These are phyloP conservation scores for Conger conger DNA, from an alignment of 2,113 vertebrate species.

Conservation along the genomic window DNA sequence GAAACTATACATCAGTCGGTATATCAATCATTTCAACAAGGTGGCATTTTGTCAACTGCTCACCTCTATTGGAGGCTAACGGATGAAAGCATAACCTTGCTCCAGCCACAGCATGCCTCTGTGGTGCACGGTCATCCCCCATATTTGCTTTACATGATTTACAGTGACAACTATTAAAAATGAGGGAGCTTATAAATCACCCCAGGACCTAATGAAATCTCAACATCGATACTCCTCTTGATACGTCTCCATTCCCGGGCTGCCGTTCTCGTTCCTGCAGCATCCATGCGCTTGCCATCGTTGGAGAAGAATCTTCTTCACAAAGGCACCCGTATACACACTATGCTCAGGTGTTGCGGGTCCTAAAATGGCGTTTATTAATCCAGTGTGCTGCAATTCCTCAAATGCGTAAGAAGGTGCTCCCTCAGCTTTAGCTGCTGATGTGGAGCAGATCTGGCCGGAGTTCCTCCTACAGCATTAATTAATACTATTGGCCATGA, in stretches of 20 bases:
- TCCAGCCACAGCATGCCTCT: slow-evolving; percentile 34
- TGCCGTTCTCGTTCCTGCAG: slow-evolving; percentile 15
- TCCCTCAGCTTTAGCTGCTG: slow-evolving; percentile 58
- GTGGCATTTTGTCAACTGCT: background rate
- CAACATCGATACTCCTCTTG: slow-evolving; percentile 37
- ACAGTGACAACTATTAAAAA: slow-evolving; percentile 40
- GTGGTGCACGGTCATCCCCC: slow-evolving; percentile 36
- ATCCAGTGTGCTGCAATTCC: slow-evolving; percentile 28
- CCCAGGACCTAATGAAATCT: slow-evolving; percentile 41
- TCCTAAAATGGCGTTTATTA: slow-evolving; percentile 24
- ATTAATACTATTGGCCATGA: slow-evolving; percentile 68
- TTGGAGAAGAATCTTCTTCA: background rate
- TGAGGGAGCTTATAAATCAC: slow-evolving; percentile 49
- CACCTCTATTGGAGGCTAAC: slow-evolving; percentile 26
- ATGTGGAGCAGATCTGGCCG: slow-evolving; percentile 59
- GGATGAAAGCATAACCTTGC: slow-evolving; percentile 44
- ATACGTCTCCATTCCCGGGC: slow-evolving; percentile 35
- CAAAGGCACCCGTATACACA: background rate
- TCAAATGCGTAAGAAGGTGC: slow-evolving; percentile 32
- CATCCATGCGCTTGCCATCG: background rate
- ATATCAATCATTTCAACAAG: slow-evolving; percentile 14
- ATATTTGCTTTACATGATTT: slow-evolving; percentile 49
- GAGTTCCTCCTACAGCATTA: slow-evolving; percentile 70
- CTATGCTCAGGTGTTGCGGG: slow-evolving; percentile 34
- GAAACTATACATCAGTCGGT: background rate